phyloP scores from a whole-genome alignment of 2,888 invertebrate species.

The Andrena flavipes region DNA sequence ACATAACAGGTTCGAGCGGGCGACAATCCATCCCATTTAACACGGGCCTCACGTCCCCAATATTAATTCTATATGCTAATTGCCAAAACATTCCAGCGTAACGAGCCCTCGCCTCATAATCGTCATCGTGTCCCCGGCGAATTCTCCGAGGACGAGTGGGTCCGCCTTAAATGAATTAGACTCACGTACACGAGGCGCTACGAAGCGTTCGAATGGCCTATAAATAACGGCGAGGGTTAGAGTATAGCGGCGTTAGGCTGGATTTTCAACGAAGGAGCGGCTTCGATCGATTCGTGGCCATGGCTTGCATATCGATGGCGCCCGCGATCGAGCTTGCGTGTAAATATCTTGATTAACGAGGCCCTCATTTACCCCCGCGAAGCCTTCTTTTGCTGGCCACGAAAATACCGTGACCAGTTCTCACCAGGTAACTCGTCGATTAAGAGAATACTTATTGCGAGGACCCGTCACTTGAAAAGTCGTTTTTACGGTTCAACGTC shows the following conservation, averaged over 20 bases:
- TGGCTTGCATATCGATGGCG: conserved; percentile 74
- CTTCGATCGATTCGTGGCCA: conserved; percentile 72
- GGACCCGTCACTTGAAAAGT: conserved; percentile 17
- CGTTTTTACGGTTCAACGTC: conserved; percentile 33
- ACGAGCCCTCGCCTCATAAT: conserved; percentile 36
- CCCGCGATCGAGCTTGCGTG: conserved; percentile 75
- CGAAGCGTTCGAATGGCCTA: conserved; percentile 78
- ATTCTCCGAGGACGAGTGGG: conserved; percentile 57
- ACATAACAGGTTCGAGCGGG: conserved; percentile 10
- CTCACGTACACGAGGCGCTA: conserved; percentile 71
- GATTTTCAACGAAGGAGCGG: conserved; percentile 75
- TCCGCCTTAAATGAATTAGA: conserved; percentile 71
- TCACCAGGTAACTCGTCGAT: conserved; percentile 45
- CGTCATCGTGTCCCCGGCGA: conserved; percentile 43
- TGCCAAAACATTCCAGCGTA: conserved; percentile 49
- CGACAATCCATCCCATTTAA: conserved; percentile 24
- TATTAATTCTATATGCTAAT: conserved; percentile 56
- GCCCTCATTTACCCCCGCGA: conserved; percentile 63
- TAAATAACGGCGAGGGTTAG: conserved; percentile 73
- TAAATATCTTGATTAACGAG: conserved; percentile 80
- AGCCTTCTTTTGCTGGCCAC: conserved; percentile 11
- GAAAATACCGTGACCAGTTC: conserved; percentile 48
- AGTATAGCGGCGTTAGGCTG: conserved; percentile 71
- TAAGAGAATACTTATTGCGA: conserved; percentile 47
- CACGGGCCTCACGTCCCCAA: neutral